Base-by-base conservation (phyloP, 1,140 invertebrate species). In the Drosophila seguyi region DNA sequence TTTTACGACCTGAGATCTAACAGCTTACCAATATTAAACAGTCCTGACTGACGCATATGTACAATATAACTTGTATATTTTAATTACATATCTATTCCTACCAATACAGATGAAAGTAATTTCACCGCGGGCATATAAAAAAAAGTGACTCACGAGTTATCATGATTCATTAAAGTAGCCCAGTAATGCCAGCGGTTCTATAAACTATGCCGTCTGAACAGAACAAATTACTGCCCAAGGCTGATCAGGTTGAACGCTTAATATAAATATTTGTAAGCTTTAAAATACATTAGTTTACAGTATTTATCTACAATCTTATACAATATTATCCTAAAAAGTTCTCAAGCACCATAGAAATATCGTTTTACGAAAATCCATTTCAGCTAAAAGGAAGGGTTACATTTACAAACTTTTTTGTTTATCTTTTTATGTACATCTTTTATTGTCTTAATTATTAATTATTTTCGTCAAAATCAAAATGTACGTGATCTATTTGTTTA, bases 141-240 rank as follows among this genome's bases (percentile, higher is more conserved):
- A 6, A 34, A 3, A n/a, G n/a, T 71, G 67, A 71, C 67, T 71
- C 55, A 71, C 52, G 50, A 27, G 25, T 44, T 34, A 47, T 13
- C 34, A 56, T 68, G 31, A 68, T 27, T 68, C 41, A 71, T 71
- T 56, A 48, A 68, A 68, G 20, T 45, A 66, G 42, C 50, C 67
- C 55, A 71, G 53, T 55, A 34, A 55, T 55, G 38, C 14, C 25
- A 48, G 56, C 7, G 60, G 16, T 53, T 38, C 22, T 66, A 66
- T 48, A 55, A 65, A 69, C 59, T 44, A 66, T 52, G 38, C 47
- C 16, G 16, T 29, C 27, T 22, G 18, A 56, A 68, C 27, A 56
- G 18, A 56, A 68, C 27, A 56, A 71, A 71, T 71, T 56, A 27
- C 50, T 47, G 62, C 41, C 62, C 62, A 67, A 47, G 67, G 67